Conservation (phyloP, 2,797 vertebrate genomes). For the Thalassophryne amazonica region DNA sequence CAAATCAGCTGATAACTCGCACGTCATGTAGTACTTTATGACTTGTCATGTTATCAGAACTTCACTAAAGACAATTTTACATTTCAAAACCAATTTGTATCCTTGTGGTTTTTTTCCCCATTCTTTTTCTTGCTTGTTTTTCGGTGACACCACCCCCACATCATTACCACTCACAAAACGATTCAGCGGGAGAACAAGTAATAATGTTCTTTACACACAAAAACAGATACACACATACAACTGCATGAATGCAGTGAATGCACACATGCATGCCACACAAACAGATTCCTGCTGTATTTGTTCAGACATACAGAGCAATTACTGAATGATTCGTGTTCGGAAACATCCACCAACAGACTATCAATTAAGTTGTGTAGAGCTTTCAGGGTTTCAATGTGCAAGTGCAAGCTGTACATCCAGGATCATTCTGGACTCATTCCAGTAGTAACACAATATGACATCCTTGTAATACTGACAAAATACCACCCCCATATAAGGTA, state of each 20-base stretch:
- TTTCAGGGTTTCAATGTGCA: no score
- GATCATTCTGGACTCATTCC: no score
- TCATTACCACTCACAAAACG: constrained; percentile 61
- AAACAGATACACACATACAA: constrained; percentile 6
- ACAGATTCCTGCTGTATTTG: constrained; percentile 5
- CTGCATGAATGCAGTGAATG: constrained; percentile 27
- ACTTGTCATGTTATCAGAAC: constrained; percentile 45
- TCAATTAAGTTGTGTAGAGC: no score
- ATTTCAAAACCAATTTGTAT: constrained; percentile 65
- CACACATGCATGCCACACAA: constrained; percentile 1
- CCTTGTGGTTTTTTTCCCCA: constrained; percentile 26
- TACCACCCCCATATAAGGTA: no score
- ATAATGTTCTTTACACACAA: constrained; percentile 37
- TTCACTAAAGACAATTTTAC: constrained; percentile 57
- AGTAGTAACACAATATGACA: no score
- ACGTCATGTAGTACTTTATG: constrained; percentile 52
- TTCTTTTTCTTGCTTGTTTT: constrained; percentile 35
- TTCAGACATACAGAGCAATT: constrained; percentile 13
- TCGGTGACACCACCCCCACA: constrained; percentile 19
- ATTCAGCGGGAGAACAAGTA: constrained; percentile 55
- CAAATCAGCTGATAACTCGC: constrained; percentile 29
- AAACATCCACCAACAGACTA: constrained; percentile 27
- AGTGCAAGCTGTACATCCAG: no score
- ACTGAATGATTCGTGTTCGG: constrained; percentile 39
- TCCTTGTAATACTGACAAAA: no score